Base-by-base conservation (phyloP, 2,888 invertebrate genomes). In the Anodontia alba region DNA sequence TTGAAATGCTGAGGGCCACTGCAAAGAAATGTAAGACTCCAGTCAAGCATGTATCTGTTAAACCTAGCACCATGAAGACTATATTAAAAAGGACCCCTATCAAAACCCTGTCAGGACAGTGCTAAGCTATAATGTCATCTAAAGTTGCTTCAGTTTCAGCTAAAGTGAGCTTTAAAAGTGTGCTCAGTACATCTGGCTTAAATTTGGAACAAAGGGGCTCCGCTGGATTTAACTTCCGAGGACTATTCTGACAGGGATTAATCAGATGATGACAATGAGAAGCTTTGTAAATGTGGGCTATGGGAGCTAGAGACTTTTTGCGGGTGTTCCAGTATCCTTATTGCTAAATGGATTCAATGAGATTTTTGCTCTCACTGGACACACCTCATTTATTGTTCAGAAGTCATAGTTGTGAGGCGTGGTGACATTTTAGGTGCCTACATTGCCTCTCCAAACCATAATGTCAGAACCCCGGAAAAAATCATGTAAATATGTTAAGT, bases 311-410 rank as follows among this genome's bases (percentile, higher is more conserved):
- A 66, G 17, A 31, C 54, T 12, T 29, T 73, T 23, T n/a, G 57
- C 1, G 57, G 42, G 12, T 73, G 57, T 57, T 1, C 36, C 23
- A 20, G 23, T 1, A 36, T 46, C n/a, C 17, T 10, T 2, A 46
- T 73, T 43, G 43, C n/a, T 31, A 66, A 42, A 31, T 73, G 73
- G 73, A 66, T 12, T 15, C 54, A 73, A 66, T 73, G 73, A 46
- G 73, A 73, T 33, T 66, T 73, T n/a, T n/a, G n/a, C n/a, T n/a
- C n/a, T n/a, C n/a, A n/a, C n/a, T n/a, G n/a, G n/a, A n/a, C n/a
- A n/a, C 7, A 71, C 36, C 31, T 71, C 0, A 51, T 26, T 3
- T 71, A 49, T 51, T 71, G 71, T 36, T 20, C n/a, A 26, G 71
- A 51, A 12, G 71, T 51, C 7, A 71, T 33, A 23, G 71, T 71